Evolutionary conservation across 2,888 invertebrate species (phyloP), one percentile per base, ranked within the genome.

Genomic region (Orthosia cruda): DNA sequence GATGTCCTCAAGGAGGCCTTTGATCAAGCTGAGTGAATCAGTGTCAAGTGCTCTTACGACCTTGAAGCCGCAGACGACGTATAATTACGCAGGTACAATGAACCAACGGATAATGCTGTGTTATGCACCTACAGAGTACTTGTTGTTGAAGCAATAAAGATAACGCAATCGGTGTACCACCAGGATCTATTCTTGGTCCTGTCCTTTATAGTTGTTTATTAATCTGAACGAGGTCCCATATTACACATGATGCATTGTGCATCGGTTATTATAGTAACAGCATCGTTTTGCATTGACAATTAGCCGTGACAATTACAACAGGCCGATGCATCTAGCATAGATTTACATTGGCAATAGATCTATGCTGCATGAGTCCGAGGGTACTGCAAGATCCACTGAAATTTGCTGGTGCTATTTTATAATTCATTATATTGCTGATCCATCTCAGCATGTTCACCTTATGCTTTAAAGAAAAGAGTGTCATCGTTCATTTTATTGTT

Each of bases 1-100:
- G 95, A 95, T 93, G 94, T 94, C 93, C 92, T 93, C 94, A 94
- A 94, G 93, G 92, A 88, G 86, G 85, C 86, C 81, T 89, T 89
- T 84, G 88, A 88, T 86, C 91, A 92, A 91, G 91, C 83, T 88
- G 82, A 77, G 82, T 88, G 92, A 92, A 94, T 94, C 93, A 93
- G 94, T 92, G 94, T 94, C 94, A 94, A 94, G 92, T 89, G 85
- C 83, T 85, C 74, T 79, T 81, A 77, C 75, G 86, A 89, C 92
- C 92, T 93, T 92, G 92, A 87, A 77, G 74, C 58, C 74, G 74
- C 74, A 32, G 68, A 71, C 72, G 76, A 64, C 76, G 76, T 74
- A 79, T 83, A 88, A 89, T 90, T 89, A 88, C 73, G 58, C 59
- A 77, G 72, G 90, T 87, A 91, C 92, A 91, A 91, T 90, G 90